Base-by-base conservation (phyloP, 2,113 vertebrate species). In the Podiceps cristatus region DNA sequence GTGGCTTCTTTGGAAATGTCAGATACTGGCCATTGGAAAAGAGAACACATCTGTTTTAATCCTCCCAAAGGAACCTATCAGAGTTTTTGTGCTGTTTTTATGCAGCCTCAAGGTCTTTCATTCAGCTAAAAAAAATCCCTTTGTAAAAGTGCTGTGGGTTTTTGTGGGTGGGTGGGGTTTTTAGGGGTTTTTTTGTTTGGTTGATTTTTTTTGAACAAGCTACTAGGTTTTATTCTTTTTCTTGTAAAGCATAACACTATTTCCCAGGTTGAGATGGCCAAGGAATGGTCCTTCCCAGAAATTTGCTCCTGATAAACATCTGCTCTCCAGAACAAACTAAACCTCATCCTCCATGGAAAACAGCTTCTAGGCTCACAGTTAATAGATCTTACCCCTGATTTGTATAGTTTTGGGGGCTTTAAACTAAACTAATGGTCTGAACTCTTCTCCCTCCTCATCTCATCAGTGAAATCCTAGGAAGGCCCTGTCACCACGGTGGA, bases 1-100 rank as follows among this genome's bases (percentile, higher is more conserved):
- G 60, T 76, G 60, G 68, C 73, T n/a, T 73, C 58, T 85, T 87
- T 68, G 42, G 68, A 76, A 74, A 71, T 47, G 60, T 80, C 68
- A 87, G 68, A 75, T 60, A 47, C 29, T 81, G 53, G 69, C 52
- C 73, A 68, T 44, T 87, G 52, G 64, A 55, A 71, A 78, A 90
- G 37, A 71, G 88, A 76, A 97, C 97, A 97, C 95, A 53, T 13
- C 78, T 96, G 94, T 11, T 93, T 87, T 79, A 90, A 63, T 66
- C 67, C 49, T 91, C 67, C 47, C 62, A 1, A 49, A 93, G 78
- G 88, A 95, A 71, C 13, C 18, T 71, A 79, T 64, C 60, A 59
- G 44, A 55, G 23, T 66, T 79, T 81, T 71, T 42, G 17, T 71
- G 58, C 25, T 45, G 16, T 58, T 96, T 74, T 67, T 29, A 35